phyloP scores from a whole-genome alignment of 37 sponge, comb jelly and placozoan genomes.

The Lycopodina hypogea region DNA sequence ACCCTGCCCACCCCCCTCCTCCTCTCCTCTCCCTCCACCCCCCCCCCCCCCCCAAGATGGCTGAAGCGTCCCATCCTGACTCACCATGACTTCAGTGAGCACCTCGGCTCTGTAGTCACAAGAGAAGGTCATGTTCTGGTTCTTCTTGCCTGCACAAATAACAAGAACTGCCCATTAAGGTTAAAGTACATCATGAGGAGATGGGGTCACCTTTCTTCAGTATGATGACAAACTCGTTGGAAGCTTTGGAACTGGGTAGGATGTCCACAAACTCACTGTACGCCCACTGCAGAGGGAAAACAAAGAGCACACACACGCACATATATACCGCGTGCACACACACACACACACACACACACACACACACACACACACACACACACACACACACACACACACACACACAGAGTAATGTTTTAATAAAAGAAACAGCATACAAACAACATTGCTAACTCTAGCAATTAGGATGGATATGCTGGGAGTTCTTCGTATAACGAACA shows the following conservation, averaged over 20 bases:
- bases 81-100: constrained; percentile 81
- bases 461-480: too few relatives aligned
- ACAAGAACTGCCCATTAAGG: background rate
- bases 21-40: too few relatives aligned
- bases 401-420: too few relatives aligned
- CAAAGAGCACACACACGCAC: too few relatives aligned
- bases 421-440: too few relatives aligned
- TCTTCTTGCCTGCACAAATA: constrained; percentile 26
- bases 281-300: constrained; percentile 68
- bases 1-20: too few relatives aligned
- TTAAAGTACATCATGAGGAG: background rate
- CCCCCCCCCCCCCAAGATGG: background rate
- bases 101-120: constrained; percentile 90
- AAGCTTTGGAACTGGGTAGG: constrained; percentile 82
- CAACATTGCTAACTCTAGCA: too few relatives aligned
- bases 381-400: background rate
- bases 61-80: background rate
- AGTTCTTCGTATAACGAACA: too few relatives aligned
- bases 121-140: constrained; percentile 88
- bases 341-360: too few relatives aligned
- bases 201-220: constrained; percentile 48
- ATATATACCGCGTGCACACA: too few relatives aligned
- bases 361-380: too few relatives aligned
- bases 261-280: constrained; percentile 91
- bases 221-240: constrained; percentile 88